These are phyloP conservation scores for Elephantulus edwardii DNA, from an alignment of 2,113 vertebrate genomes.

Conservation along the genomic window DNA sequence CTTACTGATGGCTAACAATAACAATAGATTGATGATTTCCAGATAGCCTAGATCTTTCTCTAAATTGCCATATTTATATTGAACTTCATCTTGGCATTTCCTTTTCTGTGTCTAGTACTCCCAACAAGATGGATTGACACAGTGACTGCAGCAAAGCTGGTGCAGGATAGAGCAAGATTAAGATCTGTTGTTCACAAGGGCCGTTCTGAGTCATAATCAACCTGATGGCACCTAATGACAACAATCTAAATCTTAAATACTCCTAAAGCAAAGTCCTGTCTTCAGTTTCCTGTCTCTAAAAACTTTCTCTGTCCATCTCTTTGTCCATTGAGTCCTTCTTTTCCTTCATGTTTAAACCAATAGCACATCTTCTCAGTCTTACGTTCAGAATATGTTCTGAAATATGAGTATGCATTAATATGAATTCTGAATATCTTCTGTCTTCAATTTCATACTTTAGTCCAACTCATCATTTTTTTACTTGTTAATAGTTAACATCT, in stretches of 20 bases:
- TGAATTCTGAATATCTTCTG: too few relatives aligned
- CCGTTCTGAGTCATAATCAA: too few relatives aligned
- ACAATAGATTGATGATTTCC: background rate
- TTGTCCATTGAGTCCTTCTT: constrained; percentile 35
- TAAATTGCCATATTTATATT: background rate
- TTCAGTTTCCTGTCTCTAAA: background rate
- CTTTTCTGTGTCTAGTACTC: constrained; percentile 32
- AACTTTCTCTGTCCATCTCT: background rate
- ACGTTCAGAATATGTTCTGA: background rate
- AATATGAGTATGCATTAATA: too few relatives aligned
- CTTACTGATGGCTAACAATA: too few relatives aligned
- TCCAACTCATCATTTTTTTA: background rate
- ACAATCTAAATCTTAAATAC: background rate
- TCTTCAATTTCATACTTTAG: background rate
- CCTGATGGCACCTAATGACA: too few relatives aligned
- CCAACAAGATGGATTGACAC: too few relatives aligned
- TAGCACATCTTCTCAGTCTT: background rate
- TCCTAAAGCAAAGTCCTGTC: constrained; percentile 29
- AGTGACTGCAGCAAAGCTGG: too few relatives aligned
- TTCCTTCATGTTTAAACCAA: constrained; percentile 20
- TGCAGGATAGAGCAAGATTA: too few relatives aligned
- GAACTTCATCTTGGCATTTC: background rate
- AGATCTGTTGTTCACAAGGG: too few relatives aligned
- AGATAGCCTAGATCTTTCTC: background rate
- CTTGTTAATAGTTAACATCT: background rate